These are phyloP conservation scores for Taxidea taxus DNA, from an alignment of 2,113 vertebrate genomes.

Conservation along the genomic window DNA sequence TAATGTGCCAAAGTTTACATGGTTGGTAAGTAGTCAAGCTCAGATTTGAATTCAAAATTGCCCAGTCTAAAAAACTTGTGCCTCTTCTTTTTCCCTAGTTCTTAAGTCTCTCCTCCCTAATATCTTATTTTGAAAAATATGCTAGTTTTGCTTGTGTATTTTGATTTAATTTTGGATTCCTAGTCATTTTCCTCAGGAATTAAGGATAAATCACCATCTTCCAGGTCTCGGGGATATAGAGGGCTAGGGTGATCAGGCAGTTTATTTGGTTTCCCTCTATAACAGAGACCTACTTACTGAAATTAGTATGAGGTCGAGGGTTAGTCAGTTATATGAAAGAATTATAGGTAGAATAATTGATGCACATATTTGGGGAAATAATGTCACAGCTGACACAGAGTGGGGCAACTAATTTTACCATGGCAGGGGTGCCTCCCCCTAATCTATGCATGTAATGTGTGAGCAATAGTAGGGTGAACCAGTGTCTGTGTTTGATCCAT, in stretches of 20 bases:
- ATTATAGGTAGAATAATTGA: neutral
- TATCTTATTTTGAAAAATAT: neutral
- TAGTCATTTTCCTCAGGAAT: neutral
- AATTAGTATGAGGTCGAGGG: neutral
- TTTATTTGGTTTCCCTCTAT: neutral
- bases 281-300: neutral
- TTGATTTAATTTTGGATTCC: neutral
- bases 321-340: neutral
- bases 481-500: neutral
- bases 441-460: neutral
- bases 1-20: neutral
- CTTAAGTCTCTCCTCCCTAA: neutral
- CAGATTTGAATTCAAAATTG: neutral
- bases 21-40: neutral
- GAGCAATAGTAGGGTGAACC: neutral
- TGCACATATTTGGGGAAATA: neutral
- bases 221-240: neutral
- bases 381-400: neutral
- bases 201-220: neutral
- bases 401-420: neutral
- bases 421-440: neutral
- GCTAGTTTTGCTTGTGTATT: neutral
- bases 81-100: neutral
- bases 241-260: neutral
- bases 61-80: rapidly evolving